Evolutionary conservation across 1,140 invertebrate species (phyloP), one percentile per base, ranked within the genome.

Genomic region (Drosophila melanica): DNA sequence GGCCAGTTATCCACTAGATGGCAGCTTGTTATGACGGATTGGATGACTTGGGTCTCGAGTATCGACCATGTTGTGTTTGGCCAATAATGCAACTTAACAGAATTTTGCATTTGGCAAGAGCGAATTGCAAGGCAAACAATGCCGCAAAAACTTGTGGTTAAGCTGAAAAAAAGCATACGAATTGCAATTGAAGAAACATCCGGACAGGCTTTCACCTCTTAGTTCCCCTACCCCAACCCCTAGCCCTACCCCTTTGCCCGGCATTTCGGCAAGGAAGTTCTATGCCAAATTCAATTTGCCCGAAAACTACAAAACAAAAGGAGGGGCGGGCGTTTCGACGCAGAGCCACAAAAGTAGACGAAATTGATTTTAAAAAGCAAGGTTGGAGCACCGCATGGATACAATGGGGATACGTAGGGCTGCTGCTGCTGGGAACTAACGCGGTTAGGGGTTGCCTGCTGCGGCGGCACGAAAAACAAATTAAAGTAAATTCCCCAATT

Each of bases 401-500:
- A n/a, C 18, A 27, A 23, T 27, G 16, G n/a, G 12, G 18, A 1
- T 18, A 35, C 9, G 33, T 20, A 11, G 70, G 44, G 20, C 11
- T 44, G 41, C 18, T 42, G 51, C 39, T 23, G 44, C n/a, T n/a
- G 45, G 48, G 18, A 48, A 59, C 77, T 63, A 79, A 67, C 68
- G 70, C 71, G 64, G 51, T 20, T 51, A 23, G 20, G 33, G 44
- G 14, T 45, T 53, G 33, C 59, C 42, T 47, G 65, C 70, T 53
- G 80, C 75, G 79, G 82, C 75, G 82, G 82, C 82, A 86, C 82
- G 82, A 87, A 87, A 87, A 87, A 79, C 82, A 87, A 87, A 87
- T 86, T 86, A 86, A 86, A 86, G 82, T 87, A 86, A 86, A 86
- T 86, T 86, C 82, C 82, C 82, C 82, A 86, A 86, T 86, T 86